Evolutionary conservation across 2,113 vertebrate species (phyloP).

Genomic region (Silurus glanis): DNA sequence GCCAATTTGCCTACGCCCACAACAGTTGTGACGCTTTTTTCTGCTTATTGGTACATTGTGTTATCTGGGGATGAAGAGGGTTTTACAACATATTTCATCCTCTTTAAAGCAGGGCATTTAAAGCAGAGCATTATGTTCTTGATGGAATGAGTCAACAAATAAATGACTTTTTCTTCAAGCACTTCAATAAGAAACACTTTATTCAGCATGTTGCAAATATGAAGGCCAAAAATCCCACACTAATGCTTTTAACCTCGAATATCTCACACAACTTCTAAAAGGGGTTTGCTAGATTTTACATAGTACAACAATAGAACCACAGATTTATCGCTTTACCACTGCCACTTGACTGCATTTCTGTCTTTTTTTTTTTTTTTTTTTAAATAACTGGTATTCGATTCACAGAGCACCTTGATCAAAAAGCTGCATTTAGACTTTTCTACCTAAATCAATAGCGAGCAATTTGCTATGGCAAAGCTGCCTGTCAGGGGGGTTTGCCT

Average conservation of each 20-base stretch:
- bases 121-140: conserved; percentile 6
- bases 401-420: conserved; percentile 27
- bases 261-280: not conserved
- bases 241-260: not conserved
- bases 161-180: not conserved
- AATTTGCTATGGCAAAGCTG: conserved; percentile 21
- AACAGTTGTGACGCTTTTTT: not conserved
- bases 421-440: not conserved
- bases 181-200: not conserved
- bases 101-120: not conserved
- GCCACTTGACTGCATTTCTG: not conserved
- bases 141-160: not conserved
- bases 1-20: not conserved
- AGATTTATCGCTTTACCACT: not conserved
- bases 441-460: conserved; percentile 21
- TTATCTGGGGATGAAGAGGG: not conserved
- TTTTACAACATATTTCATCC: not conserved
- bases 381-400: conserved; percentile 20
- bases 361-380: not conserved
- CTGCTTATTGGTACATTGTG: not conserved
- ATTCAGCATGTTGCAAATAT: not conserved
- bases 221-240: not conserved
- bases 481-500: not conserved
- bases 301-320: not conserved
- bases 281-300: conserved; percentile 1